Base-by-base conservation (phyloP, 2,888 invertebrate species). In the Eupelmus urozonus region DNA sequence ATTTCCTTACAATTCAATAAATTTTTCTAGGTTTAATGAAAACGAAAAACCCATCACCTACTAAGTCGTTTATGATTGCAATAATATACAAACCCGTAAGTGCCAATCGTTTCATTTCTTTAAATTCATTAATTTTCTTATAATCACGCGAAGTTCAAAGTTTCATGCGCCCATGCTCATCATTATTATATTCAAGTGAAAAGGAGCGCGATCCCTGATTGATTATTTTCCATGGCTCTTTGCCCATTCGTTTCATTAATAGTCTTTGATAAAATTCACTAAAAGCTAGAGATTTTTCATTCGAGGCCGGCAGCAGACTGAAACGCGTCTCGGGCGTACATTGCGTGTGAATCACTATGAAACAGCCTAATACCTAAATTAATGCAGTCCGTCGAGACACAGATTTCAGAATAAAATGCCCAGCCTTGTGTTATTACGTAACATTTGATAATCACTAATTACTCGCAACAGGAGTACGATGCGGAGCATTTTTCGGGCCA, bases 241-340 rank as follows among this genome's bases (percentile, higher is more conserved):
- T n/a, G 5, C 29, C 49, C 1, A 40, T 45, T 9, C 53, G 69
- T 11, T 71, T 13, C 16, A 27, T 42, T 20, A 16, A 59, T 57
- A 78, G 66, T 75, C 67, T 72, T 73, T 45, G 27, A 76, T 70
- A 71, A 76, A 72, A 73, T 76, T 73, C n/a, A 49, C 69, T 73
- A 76, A 59, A 60, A 76, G 69, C 53, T 73, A 69, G 27, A 42
- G 45, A 34, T 27, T 53, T 29, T 45, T 66, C 23, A 66, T 72
- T 76, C 66, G 71, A 69, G 60, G 69, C 63, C 70, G 74, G 76
- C 59, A 73, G 59, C 59, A n/a, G 27, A 55, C 69, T 69, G 72
- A 76, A 73, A 59, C 63, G 62, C 73, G 65, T 73, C 76, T 70
- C 69, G 57, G 25, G 59, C 49, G 16, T 9, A 27, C 18, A 9